Percentiles rank a stretch among this genome's conserved stretches.
phyloP scores from a whole-genome alignment of 2,888 invertebrate species.

The Lepidonotus clava region DNA sequence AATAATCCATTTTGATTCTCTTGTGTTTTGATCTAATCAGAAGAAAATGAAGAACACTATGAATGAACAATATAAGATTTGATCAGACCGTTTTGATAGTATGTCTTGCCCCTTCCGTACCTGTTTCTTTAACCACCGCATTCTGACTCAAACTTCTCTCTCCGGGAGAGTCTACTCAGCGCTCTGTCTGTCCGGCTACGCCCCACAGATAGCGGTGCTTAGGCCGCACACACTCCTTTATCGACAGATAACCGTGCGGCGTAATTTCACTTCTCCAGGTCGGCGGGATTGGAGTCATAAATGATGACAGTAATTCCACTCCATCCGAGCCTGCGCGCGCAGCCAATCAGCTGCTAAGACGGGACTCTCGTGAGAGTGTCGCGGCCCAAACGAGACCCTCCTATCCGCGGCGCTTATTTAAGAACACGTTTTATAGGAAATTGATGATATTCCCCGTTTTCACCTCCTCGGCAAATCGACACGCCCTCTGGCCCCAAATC shows the following conservation, averaged over 20 bases:
- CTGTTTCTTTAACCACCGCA: too few species aligned
- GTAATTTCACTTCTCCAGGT: constrained; percentile 40
- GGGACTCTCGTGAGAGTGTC: constrained; percentile 5
- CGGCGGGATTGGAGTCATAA: constrained; percentile 15
- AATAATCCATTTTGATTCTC: too few species aligned
- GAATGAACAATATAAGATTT: too few species aligned
- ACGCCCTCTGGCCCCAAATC: constrained; percentile 20
- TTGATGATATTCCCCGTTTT: constrained; percentile 42
- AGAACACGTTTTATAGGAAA: constrained; percentile 32
- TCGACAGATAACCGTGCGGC: not conserved
- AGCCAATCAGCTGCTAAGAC: constrained; percentile 39
- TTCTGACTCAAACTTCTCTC: not conserved
- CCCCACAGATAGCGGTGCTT: not conserved
- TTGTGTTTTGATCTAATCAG: too few species aligned
- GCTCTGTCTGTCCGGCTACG: not conserved
- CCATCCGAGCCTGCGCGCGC: not conserved
- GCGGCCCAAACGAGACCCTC: constrained; percentile 27
- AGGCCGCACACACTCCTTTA: not conserved
- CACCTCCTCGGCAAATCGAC: constrained; percentile 35
- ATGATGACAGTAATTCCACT: constrained; percentile 41
- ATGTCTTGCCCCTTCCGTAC: too few species aligned
- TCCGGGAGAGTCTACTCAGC: not conserved
- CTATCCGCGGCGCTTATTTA: constrained; percentile 43
- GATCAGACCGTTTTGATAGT: too few species aligned
- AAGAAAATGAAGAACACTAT: too few species aligned